Evolutionary conservation across 2,797 vertebrate species (phyloP), one percentile per base, ranked within the genome.

Genomic region (Chaenodraco wilsoni): DNA sequence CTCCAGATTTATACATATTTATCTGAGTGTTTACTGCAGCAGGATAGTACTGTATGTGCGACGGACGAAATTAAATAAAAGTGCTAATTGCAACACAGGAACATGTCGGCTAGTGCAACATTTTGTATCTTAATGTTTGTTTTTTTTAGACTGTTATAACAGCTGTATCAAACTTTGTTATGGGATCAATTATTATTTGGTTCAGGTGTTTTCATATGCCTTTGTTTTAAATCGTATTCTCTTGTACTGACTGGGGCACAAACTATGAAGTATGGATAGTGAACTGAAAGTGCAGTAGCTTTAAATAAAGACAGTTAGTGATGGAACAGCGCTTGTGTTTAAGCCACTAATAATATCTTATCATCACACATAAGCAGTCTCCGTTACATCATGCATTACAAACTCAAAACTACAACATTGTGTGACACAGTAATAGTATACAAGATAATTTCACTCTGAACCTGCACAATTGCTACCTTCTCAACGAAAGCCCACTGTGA

Each of bases 401-500:
- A 49, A 45, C 33, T 37, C 33, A 16, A 14, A 68, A 21, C 56
- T 31, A 45, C 13, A 14, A 41, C 17, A 4, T 59, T 15, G 31
- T 46, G 19, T 23, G 46, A 65, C 8, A 3, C 3, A 9, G 17
- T 33, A n/a, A 27, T 5, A 14, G 8, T 33, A 14, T 13, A 21
- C 65, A 37, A 49, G 2, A 56, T 50, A 41, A 37, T 10, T 9
- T 44, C 19, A 0, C 16, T n/a, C 8, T 40, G 10, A 63, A 63
- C n/a, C 12, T 57, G 65, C 40, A 43, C 1, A 72, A 76, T 55
- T 52, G 31, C 45, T 27, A 9, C 54, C 7, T 55, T 23, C 6
- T 37, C 56, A 31, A 54, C 51, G 15, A 71, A 14, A 50, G 41
- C 27, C 21, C 43, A 17, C 19, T n/a, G 54, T 65, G 65, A 71